Evolutionary conservation across 2,888 invertebrate species (phyloP).

Genomic region (Psococerastis gibbosa): DNA sequence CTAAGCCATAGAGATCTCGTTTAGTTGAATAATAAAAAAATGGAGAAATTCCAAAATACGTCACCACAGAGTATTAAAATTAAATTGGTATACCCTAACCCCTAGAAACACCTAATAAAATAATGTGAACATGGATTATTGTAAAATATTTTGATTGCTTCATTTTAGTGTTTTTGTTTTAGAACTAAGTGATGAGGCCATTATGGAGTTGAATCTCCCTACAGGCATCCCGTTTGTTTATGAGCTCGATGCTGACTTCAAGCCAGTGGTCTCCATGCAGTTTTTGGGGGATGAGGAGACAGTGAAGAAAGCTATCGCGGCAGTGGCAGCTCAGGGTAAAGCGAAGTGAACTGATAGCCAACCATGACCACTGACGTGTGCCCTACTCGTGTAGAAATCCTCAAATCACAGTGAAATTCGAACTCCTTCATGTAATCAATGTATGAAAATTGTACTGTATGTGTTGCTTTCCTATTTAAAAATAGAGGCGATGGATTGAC

Average conservation of each 20-base stretch:
- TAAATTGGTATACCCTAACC: too few species aligned
- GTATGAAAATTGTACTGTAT: too few species aligned
- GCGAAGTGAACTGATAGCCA: conserved; percentile 32
- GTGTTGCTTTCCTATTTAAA: too few species aligned
- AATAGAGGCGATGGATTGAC: too few species aligned
- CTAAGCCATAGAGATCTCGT: not conserved
- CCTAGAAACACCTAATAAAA: too few species aligned
- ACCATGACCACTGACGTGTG: too few species aligned
- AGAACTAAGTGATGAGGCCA: conserved; percentile 35
- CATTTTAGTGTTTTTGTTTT: conserved; percentile 16
- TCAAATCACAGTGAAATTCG: too few species aligned
- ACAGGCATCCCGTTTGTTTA: conserved; percentile 45
- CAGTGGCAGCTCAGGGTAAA: conserved; percentile 39
- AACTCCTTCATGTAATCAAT: too few species aligned
- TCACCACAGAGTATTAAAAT: conserved; percentile 4
- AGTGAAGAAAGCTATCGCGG: conserved; percentile 38
- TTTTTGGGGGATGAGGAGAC: conserved; percentile 42
- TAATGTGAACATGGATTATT: too few species aligned
- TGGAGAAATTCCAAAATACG: too few species aligned
- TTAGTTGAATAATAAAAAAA: conserved; percentile 2
- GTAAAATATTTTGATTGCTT: too few species aligned
- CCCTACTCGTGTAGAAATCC: too few species aligned
- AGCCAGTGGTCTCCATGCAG: conserved; percentile 37
- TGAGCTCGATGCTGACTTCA: conserved; percentile 34
- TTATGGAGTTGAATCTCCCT: conserved; percentile 39